phyloP scores from a whole-genome alignment of 2,888 invertebrate species.

The Pammene aurita region DNA sequence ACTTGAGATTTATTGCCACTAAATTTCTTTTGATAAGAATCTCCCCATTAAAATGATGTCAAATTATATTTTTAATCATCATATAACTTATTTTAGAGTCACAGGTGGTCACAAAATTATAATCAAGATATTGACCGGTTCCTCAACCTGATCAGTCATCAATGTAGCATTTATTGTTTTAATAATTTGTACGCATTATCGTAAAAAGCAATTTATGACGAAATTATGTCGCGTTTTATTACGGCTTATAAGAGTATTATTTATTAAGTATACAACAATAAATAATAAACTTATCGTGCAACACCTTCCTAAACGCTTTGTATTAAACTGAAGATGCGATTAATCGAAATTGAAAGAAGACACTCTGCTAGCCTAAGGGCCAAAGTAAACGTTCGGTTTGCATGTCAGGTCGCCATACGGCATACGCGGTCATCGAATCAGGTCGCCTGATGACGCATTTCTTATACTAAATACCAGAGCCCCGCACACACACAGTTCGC shows the following conservation, averaged over 20 bases:
- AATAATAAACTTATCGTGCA: too few species aligned
- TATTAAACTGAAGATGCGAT: too few species aligned
- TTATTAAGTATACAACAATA: too few species aligned
- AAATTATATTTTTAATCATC: slow-evolving; percentile 9
- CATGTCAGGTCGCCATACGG: too few species aligned
- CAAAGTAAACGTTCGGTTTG: too few species aligned
- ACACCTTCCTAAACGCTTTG: too few species aligned
- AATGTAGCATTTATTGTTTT: neutral
- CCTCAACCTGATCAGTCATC: neutral
- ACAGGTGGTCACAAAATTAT: neutral
- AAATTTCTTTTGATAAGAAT: slow-evolving; percentile 24
- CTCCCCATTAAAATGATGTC: slow-evolving; percentile 12
- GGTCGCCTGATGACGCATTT: too few species aligned
- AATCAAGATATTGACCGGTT: neutral
- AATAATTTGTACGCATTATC: neutral
- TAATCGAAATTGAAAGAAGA: too few species aligned
- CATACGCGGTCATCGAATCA: too few species aligned
- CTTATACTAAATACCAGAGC: too few species aligned
- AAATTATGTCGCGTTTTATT: neutral
- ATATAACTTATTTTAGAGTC: slow-evolving; percentile 10
- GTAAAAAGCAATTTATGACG: neutral
- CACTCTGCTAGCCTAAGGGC: too few species aligned
- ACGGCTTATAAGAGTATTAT: neutral
- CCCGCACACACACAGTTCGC: too few species aligned
- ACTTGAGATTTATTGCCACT: slow-evolving; percentile 20